These are phyloP conservation scores for Cheilosia urbana DNA, from an alignment of 2,888 invertebrate genomes.

Conservation along the genomic window DNA sequence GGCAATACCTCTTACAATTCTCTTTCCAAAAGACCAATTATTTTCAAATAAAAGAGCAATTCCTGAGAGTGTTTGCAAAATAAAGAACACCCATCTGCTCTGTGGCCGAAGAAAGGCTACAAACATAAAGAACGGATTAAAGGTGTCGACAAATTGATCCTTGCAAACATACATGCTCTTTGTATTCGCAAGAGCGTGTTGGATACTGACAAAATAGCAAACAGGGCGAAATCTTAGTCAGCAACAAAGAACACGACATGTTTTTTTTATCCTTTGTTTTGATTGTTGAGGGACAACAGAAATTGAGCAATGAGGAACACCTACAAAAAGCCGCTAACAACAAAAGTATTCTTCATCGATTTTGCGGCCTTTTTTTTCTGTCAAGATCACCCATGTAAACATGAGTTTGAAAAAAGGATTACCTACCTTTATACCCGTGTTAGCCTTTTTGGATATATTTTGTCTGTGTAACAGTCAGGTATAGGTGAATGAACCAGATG, in stretches of 20 bases:
- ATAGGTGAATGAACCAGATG: not conserved
- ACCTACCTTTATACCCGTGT: not conserved
- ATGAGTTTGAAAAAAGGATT: slow-evolving; percentile 27
- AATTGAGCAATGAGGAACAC: slow-evolving; percentile 44
- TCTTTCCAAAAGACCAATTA: slow-evolving; percentile 25
- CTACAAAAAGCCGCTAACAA: slow-evolving; percentile 39
- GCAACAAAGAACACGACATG: slow-evolving; percentile 32
- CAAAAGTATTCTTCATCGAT: slow-evolving; percentile 2
- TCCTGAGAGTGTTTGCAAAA: slow-evolving; percentile 37
- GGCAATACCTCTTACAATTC: too few species aligned
- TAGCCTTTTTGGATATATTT: not conserved
- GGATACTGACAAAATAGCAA: slow-evolving; percentile 25
- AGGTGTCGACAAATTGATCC: slow-evolving; percentile 63
- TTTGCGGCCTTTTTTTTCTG: slow-evolving; percentile 24
- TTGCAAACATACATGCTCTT: slow-evolving; percentile 23
- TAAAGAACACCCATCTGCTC: slow-evolving; percentile 55
- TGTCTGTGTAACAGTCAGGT: not conserved
- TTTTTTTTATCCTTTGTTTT: slow-evolving; percentile 48
- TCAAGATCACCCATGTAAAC: slow-evolving; percentile 37
- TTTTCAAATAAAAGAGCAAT: slow-evolving; percentile 72
- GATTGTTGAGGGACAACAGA: slow-evolving; percentile 33
- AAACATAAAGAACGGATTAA: slow-evolving; percentile 66
- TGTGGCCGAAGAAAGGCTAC: slow-evolving; percentile 1
- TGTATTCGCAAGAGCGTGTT: slow-evolving; percentile 26
- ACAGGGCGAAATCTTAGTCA: not conserved